These are phyloP conservation scores for Phortica okadai DNA, from an alignment of 2,888 invertebrate genomes.

Conservation along the genomic window DNA sequence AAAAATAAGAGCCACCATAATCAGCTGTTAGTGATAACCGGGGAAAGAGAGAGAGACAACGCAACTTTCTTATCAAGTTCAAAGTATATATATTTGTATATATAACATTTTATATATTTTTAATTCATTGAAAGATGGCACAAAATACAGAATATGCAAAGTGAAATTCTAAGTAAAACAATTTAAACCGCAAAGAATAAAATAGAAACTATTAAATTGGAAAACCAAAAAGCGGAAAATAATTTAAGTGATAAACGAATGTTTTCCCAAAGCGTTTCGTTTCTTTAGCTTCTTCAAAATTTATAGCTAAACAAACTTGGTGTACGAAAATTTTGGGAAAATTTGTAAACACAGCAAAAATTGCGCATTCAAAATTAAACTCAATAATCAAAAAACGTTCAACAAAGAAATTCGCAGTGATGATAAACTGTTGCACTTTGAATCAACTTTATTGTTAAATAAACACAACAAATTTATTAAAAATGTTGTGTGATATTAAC, in stretches of 20 bases:
- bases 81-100: neutral
- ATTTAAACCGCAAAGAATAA: neutral
- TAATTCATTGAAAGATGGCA: neutral
- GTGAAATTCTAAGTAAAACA: neutral
- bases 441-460: neutral
- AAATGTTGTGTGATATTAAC: neutral
- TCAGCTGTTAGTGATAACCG: slow-evolving; percentile 46
- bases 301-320: slow-evolving; percentile 3
- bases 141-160: neutral
- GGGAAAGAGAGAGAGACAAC: neutral
- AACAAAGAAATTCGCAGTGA: neutral
- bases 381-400: neutral
- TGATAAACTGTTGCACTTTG: neutral
- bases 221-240: neutral
- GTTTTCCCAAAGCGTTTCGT: neutral
- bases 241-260: slow-evolving; percentile 5
- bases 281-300: neutral
- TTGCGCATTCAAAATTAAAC: neutral
- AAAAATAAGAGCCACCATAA: slow-evolving; percentile 38
- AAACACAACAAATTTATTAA: neutral
- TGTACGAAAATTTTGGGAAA: neutral
- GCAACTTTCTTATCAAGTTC: slow-evolving; percentile 21
- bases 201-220: slow-evolving; percentile 6
- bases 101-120: too few species aligned
- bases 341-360: neutral